These are phyloP conservation scores for Trigoniulus corallinus DNA, from an alignment of 1,140 invertebrate genomes.

Conservation along the genomic window DNA sequence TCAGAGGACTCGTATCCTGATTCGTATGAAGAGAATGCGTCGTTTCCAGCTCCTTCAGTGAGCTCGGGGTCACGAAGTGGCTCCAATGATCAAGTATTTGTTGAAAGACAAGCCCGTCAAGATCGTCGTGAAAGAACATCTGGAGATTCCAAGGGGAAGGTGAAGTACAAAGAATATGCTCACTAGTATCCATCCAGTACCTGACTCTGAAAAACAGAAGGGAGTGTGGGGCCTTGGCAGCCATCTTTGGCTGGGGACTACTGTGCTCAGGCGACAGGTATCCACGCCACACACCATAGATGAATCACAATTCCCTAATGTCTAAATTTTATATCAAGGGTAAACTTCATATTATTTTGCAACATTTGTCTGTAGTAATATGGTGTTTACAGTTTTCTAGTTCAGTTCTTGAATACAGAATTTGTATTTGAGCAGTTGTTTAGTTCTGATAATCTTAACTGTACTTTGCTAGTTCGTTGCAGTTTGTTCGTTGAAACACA, in stretches of 20 bases:
- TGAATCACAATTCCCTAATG: neutral
- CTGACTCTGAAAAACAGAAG: neutral
- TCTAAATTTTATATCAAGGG: neutral
- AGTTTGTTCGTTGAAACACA: too few relatives aligned
- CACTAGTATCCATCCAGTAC: neutral
- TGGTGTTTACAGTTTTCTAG: neutral
- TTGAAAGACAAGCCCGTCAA: neutral
- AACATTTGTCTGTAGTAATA: neutral
- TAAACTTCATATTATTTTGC: neutral
- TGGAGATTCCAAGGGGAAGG: slow-evolving; percentile 9
- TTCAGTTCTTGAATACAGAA: neutral
- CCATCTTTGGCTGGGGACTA: neutral
- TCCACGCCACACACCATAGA: neutral
- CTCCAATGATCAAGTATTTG: slow-evolving; percentile 6
- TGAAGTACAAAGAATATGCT: slow-evolving; percentile 9
- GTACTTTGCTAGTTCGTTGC: neutral
- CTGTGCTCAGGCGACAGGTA: neutral
- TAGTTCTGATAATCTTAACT: neutral
- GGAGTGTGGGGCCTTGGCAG: neutral
- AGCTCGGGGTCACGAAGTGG: slow-evolving; percentile 5
- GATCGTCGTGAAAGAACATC: neutral
- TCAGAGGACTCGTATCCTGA: slow-evolving; percentile 16
- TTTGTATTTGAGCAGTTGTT: neutral
- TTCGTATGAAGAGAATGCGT: slow-evolving; percentile 14
- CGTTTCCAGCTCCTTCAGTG: slow-evolving; percentile 9